Evolutionary conservation across 2,888 invertebrate species (phyloP).

Genomic region (Caenorhabditis virilis): DNA sequence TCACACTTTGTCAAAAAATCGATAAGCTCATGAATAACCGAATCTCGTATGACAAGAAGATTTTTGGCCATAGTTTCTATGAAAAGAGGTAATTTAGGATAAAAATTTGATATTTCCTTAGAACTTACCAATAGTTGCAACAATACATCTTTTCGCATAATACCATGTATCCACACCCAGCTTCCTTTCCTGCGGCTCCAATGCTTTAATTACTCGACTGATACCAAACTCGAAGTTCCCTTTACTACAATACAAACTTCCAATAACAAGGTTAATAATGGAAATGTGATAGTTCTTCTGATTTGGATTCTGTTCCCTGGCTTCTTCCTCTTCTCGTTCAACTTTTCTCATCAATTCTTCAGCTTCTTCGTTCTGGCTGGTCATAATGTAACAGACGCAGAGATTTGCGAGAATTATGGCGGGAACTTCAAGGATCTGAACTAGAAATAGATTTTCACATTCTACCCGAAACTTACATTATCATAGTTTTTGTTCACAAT

Average conservation of each 20-base stretch:
- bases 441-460: neutral
- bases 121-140: slow-evolving; percentile 38
- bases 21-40: slow-evolving; percentile 84
- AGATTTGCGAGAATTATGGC: slow-evolving; percentile 97
- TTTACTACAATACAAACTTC: slow-evolving; percentile 95
- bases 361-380: slow-evolving; percentile 90
- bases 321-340: slow-evolving; percentile 92
- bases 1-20: slow-evolving; percentile 89
- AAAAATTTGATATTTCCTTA: neutral
- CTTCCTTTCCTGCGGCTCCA: slow-evolving; percentile 90
- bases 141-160: slow-evolving; percentile 62
- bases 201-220: slow-evolving; percentile 91
- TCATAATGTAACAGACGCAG: slow-evolving; percentile 99
- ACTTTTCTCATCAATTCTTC: slow-evolving; percentile 87
- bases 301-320: slow-evolving; percentile 86
- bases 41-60: slow-evolving; percentile 85
- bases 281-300: slow-evolving; percentile 93
- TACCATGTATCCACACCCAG: slow-evolving; percentile 95
- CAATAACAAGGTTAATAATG: slow-evolving; percentile 97
- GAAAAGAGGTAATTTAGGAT: slow-evolving; percentile 1
- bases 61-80: slow-evolving; percentile 70
- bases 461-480: slow-evolving; percentile 71
- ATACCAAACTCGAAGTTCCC: slow-evolving; percentile 99
- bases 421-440: slow-evolving; percentile 81
- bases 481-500: slow-evolving; percentile 92